phyloP scores from a whole-genome alignment of 2,113 vertebrate genomes.

The Thymallus thymallus region DNA sequence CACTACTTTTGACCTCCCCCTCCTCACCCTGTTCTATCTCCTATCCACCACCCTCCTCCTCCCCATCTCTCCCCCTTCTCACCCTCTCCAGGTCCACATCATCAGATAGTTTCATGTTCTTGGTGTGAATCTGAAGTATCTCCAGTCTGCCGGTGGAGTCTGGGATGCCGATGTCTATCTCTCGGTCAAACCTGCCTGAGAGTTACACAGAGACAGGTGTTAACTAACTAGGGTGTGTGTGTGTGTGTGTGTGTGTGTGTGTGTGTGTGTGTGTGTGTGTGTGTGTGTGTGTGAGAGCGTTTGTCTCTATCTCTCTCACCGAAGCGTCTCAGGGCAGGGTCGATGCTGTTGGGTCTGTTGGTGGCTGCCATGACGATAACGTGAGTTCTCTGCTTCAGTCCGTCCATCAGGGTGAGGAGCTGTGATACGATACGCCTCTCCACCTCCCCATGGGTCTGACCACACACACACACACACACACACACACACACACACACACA shows the following conservation, averaged over 20 bases:
- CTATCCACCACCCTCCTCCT: too few species aligned
- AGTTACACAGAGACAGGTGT: neutral
- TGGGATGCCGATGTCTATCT: constrained; percentile 60
- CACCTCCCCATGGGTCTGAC: constrained; percentile 59
- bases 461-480: neutral
- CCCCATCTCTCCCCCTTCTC: neutral
- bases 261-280: neutral
- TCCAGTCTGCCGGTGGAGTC: constrained; percentile 56
- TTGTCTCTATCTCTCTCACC: constrained; percentile 45
- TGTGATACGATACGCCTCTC: constrained; percentile 61
- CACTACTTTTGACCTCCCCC: neutral
- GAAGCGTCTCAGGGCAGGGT: constrained; percentile 61
- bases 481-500: neutral
- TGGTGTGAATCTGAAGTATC: constrained; percentile 62
- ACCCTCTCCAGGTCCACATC: constrained; percentile 59
- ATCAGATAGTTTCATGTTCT: constrained; percentile 58
- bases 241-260: neutral
- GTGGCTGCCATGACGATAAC: constrained; percentile 62
- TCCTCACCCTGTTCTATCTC: neutral
- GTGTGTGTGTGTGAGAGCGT: neutral
- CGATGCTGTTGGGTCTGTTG: constrained; percentile 62
- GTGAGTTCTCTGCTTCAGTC: constrained; percentile 55
- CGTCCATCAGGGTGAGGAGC: constrained; percentile 62
- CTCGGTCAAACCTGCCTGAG: constrained; percentile 56
- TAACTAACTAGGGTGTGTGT: neutral